Base-by-base conservation (phyloP, 1,140 invertebrate species). In the Bombus confusus region DNA sequence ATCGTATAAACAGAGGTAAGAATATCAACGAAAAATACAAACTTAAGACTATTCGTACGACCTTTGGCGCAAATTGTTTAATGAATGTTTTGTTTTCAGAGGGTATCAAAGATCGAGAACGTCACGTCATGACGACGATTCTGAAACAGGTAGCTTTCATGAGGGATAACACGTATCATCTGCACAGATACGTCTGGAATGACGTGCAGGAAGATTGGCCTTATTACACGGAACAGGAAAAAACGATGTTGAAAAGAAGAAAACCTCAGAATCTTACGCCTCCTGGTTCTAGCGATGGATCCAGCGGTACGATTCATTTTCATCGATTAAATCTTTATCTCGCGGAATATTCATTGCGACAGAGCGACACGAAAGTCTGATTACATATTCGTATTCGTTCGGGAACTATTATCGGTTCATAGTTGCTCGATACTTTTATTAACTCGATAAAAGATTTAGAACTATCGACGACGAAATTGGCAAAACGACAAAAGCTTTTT, bases 141-240 rank as follows among this genome's bases (percentile, higher is more conserved):
- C 95, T 99, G 88, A 97, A 97, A 88, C 97, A 97, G 93, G 97
- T 99, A 83, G 97, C 98, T 80, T 95, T 94, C 69, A 95, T 98
- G 93, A 97, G 97, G 92, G 98, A 99, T 94, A 99, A 99, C 95
- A 97, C 97, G 87, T 99, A 98, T 95, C 97, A 98, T 92, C 96
- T 99, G 92, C 96, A 97, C 76, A 97, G 97, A 91, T 96, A 97
- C 91, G 96, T 98, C 86, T 99, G 98, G 98, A 98, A 98, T 93
- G 98, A 99, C 93, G 98, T 99, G 73, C 97, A 98, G 91, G 97
- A 98, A 92, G 98, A 99, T 93, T 99, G 98, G 98, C 97, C 98
- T 64, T 99, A 97, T 95, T 99, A 98, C 92, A 97, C 97, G 52
- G 98, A 98, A 86, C 97, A 98, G 91, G 98, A 99, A 92, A 96